Conservation (phyloP, 2,888 invertebrate species). For the Proisotoma minuta region DNA sequence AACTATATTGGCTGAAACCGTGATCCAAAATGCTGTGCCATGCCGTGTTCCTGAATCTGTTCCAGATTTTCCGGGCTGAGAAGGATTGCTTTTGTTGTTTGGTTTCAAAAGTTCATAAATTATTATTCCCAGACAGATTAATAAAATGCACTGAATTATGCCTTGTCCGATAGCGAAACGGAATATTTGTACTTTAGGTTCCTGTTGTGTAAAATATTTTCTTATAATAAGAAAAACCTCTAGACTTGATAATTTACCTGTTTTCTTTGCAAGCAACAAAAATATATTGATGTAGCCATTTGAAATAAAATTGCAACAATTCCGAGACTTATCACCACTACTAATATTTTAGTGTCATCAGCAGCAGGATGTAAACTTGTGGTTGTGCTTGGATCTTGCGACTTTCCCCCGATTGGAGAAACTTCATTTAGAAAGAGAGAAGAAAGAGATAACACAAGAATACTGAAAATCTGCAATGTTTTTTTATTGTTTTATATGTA, state of each 20-base stretch:
- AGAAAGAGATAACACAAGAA: no score
- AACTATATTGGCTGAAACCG: not conserved
- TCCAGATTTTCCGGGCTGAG: not conserved
- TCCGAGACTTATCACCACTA: not conserved
- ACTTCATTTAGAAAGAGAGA: not conserved
- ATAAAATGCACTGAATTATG: not conserved
- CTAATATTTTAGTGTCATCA: not conserved
- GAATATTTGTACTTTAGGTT: not conserved
- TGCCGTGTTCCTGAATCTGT: not conserved
- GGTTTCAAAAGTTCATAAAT: not conserved
- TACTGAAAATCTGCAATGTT: no score
- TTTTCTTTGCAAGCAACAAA: not conserved
- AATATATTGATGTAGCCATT: not conserved
- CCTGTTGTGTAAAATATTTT: not conserved
- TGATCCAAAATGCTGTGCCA: constrained; percentile 6
- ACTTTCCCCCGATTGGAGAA: not conserved
- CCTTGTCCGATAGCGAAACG: constrained; percentile 1
- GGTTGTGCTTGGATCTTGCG: no score
- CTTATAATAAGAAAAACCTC: not conserved
- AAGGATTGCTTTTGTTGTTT: not conserved
- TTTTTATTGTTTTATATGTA: no score
- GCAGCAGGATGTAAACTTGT: not conserved
- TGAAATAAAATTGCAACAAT: not conserved
- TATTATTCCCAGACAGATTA: constrained; percentile 3
- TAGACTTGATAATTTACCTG: no score